Base-by-base conservation (phyloP, 2,797 vertebrate species). In the Poecilia velifera region DNA sequence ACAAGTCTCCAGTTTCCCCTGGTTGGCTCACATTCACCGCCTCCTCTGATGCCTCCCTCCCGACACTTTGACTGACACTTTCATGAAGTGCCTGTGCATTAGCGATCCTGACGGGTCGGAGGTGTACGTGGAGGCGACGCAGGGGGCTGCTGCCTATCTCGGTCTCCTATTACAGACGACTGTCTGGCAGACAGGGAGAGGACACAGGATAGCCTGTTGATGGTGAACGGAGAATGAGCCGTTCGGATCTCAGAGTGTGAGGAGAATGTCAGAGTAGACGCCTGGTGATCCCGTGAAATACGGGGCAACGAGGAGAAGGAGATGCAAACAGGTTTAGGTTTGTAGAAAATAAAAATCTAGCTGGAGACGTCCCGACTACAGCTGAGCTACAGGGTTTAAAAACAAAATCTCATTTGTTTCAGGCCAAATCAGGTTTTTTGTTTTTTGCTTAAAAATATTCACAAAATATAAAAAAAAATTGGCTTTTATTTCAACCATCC, bases 121-220 rank as follows among this genome's bases (percentile, higher is more conserved):
- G 53, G 55, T 64, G 41, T 64, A 22, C 45, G 55, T 62, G 55
- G 47, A 28, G 34, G 9, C n/a, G 36, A 39, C 4, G 43, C 14
- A 41, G 70, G 43, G 45, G 39, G 36, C 13, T 76, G 36, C 82
- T 78, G 53, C 86, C 88, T 79, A 70, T 85, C 87, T 89, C 79
- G 72, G 77, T 90, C 92, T 93, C 93, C 86, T 82, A 80, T 95
- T 94, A 93, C 93, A 92, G 85, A 74, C 13, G 83, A 88, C 87
- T 86, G 88, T 82, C 90, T 86, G 87, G 85, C 91, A 93, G 93
- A 90, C 86, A 71, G 87, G 73, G 85, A 80, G 77, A 81, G 85
- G 91, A 91, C 90, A 91, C 87, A 82, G 90, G 87, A 91, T 90
- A 91, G 89, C 91, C 92, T 93, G 92, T 86, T 94, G 92, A 91